Base-by-base conservation (phyloP, 2,888 invertebrate species). In the Aelia acuminata region DNA sequence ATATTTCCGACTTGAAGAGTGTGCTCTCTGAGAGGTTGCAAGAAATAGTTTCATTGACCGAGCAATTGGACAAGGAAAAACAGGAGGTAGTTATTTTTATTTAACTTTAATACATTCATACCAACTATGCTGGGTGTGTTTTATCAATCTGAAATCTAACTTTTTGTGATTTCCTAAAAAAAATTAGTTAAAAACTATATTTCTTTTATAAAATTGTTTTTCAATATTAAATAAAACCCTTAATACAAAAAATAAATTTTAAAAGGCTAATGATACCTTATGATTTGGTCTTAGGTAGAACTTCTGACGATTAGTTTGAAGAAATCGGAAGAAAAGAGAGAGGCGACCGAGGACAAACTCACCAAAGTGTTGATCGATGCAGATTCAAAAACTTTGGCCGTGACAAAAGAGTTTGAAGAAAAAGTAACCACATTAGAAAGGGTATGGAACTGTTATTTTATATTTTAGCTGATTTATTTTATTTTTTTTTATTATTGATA, bases 11-110 rank as follows among this genome's bases (percentile, higher is more conserved):
- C 91, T 92, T 96, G 89, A 95, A 95, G 91, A 93, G 93, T 84
- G 95, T 95, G 91, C 92, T 96, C 35, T 93, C 95, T 88, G 94
- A 94, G 90, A 95, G 95, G 91, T 95, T 95, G 92, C 92, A 93
- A n/a, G 92, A 92, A n/a, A 93, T 93, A 89, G 92, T 92, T 89
- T 92, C 92, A 57, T 91, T 93, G 89, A 93, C 92, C 4, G 92
- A 91, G 89, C 92, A 92, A 35, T 91, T 93, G 13, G 92, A 92
- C 90, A 90, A 92, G 31, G 93, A 93, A 90, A 92, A 91, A 89
- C 92, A 92, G 90, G 93, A 93, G 92, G 93, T 93, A 91, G 89
- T 85, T 84, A 39, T 87, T 15, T 47, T 87, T n/a, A n/a, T n/a
- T n/a, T n/a, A n/a, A n/a, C n/a, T n/a, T n/a, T n/a, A n/a, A n/a